Conservation (phyloP, 2,797 vertebrate species). For the Sitta carolinensis region DNA sequence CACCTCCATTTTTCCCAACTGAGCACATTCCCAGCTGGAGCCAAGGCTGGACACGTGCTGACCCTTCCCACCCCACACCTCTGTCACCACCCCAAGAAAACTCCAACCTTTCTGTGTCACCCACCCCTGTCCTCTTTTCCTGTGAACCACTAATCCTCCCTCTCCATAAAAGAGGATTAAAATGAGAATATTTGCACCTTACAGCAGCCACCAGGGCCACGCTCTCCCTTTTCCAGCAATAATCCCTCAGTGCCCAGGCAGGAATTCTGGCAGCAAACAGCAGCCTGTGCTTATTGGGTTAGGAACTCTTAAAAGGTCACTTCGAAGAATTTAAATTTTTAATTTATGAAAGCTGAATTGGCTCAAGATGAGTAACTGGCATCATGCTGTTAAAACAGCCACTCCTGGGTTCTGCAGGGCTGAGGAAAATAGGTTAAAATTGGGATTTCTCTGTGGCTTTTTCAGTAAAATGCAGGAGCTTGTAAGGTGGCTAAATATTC, state of each 20-base stretch:
- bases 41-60: neutral
- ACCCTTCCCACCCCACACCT: neutral
- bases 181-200: slow-evolving; percentile 17
- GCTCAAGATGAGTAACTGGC: neutral
- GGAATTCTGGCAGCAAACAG: neutral
- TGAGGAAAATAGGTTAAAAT: neutral
- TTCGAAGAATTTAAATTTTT: neutral
- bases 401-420: neutral
- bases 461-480: neutral
- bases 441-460: neutral
- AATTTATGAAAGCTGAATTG: neutral
- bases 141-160: neutral
- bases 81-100: neutral
- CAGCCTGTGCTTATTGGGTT: neutral
- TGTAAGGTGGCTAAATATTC: fast-evolving
- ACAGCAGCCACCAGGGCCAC: neutral
- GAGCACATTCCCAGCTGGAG: neutral
- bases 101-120: fast-evolving
- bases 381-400: neutral
- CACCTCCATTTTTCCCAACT: too few relatives aligned
- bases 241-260: neutral
- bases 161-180: slow-evolving; percentile 16
- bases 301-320: neutral
- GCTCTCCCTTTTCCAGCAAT: neutral
- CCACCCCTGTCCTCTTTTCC: neutral